A percentile compares a stretch with the other conserved stretches of the same genome.
Evolutionary conservation across 2,113 vertebrate genomes (phyloP).

Genomic region (Dunckerocampus dactyliophorus): DNA sequence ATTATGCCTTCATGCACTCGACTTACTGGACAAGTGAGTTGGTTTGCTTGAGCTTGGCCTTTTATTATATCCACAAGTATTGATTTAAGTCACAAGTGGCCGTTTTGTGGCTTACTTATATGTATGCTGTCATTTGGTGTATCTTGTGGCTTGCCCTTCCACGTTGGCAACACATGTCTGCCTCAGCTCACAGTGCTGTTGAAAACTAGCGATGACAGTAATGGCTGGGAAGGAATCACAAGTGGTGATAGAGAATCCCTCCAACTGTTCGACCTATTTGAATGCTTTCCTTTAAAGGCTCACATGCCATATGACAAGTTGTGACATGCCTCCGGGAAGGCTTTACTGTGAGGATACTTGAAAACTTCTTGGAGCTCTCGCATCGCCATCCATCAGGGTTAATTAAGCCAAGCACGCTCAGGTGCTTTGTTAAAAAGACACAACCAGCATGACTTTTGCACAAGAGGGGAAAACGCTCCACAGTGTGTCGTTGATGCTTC

Average conservation of each 20-base stretch:
- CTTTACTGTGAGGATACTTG: conserved; percentile 1
- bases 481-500: conserved; percentile 3
- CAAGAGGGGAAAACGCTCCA: conserved; percentile 18
- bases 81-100: conserved; percentile 31
- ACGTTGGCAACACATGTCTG: conserved; percentile 33
- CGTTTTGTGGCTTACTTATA: conserved; percentile 30
- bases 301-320: conserved; percentile 20
- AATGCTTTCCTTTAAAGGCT: conserved; percentile 13
- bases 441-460: conserved; percentile 9
- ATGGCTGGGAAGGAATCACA: conserved; percentile 24
- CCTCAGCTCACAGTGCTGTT: neutral
- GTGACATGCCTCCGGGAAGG: conserved; percentile 12
- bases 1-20: conserved; percentile 25
- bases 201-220: conserved; percentile 30
- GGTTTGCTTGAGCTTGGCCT: conserved; percentile 21
- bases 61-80: conserved; percentile 43
- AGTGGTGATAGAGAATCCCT: conserved; percentile 14
- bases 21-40: conserved; percentile 13
- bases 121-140: conserved; percentile 22
- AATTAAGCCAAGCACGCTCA: conserved; percentile 24
- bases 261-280: conserved; percentile 9
- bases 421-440: conserved; percentile 34
- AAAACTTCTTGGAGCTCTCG: conserved; percentile 4
- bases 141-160: conserved; percentile 31
- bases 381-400: conserved; percentile 32